phyloP scores from a whole-genome alignment of 1,140 invertebrate species.

The Brachionus sp. region DNA sequence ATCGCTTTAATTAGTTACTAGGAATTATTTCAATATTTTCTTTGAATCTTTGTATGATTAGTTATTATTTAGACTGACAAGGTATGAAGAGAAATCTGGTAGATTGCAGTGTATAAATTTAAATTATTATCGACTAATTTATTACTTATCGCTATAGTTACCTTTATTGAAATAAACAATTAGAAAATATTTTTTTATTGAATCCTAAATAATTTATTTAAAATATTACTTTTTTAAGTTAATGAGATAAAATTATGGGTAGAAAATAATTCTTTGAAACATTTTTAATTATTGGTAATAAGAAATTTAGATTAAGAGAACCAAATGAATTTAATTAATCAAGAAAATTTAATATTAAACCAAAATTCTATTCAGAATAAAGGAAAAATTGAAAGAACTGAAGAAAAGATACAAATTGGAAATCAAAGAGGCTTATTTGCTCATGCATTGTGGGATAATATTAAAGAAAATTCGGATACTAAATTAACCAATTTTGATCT shows the following conservation, averaged over 20 bases:
- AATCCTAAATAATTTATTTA: too few relatives aligned
- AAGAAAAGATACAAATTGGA: background rate
- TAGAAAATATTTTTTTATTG: background rate
- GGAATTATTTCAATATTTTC: too few relatives aligned
- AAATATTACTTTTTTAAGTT: too few relatives aligned
- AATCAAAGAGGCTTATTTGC: slow-evolving; percentile 9
- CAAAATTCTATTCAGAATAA: background rate
- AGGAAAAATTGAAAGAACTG: background rate
- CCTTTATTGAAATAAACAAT: background rate
- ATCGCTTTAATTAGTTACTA: too few relatives aligned
- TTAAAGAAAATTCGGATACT: background rate
- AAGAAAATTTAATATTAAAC: background rate
- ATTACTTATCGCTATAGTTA: background rate
- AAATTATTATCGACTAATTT: background rate
- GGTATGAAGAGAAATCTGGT: background rate
- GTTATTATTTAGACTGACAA: too few relatives aligned
- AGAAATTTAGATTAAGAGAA: too few relatives aligned
- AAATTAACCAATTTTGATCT: background rate
- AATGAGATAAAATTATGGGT: too few relatives aligned
- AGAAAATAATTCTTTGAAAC: too few relatives aligned
- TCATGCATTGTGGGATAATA: background rate
- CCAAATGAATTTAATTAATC: too few relatives aligned
- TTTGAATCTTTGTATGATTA: too few relatives aligned
- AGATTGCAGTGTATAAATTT: background rate
- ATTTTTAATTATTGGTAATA: too few relatives aligned